Percentiles rank a stretch among this genome's conserved stretches.
phyloP scores from a whole-genome alignment of 2,797 vertebrate genomes.

The Malacoctenus gilli region DNA sequence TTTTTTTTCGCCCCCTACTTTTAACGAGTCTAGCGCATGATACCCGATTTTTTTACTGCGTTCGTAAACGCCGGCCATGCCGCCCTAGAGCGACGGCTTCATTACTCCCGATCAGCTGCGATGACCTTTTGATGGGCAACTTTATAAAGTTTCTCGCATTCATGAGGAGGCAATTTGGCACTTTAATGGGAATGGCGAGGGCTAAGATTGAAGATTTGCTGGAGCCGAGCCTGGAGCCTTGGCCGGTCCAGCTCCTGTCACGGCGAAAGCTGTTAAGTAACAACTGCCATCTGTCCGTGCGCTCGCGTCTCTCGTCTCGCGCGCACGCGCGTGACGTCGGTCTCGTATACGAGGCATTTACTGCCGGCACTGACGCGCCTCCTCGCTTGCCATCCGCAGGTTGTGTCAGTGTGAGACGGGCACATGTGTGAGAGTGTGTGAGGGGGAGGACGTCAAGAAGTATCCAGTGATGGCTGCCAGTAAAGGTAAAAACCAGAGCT shows the following conservation, averaged over 20 bases:
- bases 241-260: conserved; percentile 51
- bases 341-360: conserved; percentile 24
- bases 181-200: conserved; percentile 59
- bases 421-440: conserved; percentile 36
- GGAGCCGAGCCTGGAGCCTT: conserved; percentile 64
- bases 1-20: too few species aligned
- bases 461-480: conserved; percentile 87
- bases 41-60: conserved; percentile 55
- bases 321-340: conserved; percentile 2
- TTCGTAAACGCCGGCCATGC: conserved; percentile 55
- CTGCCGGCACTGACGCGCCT: conserved; percentile 26
- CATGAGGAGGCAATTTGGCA: conserved; percentile 67
- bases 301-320: conserved; percentile 13
- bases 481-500: conserved; percentile 97
- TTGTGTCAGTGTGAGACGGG: conserved; percentile 38
- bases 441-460: conserved; percentile 37
- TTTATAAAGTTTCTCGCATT: conserved; percentile 71
- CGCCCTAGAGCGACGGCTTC: conserved; percentile 53
- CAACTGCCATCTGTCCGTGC: conserved; percentile 56
- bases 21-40: conserved; percentile 45
- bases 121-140: conserved; percentile 69
- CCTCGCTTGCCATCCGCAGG: conserved; percentile 61
- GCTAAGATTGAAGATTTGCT: conserved; percentile 58
- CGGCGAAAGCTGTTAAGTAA: conserved; percentile 55
- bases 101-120: conserved; percentile 61